These are phyloP conservation scores for Malacoctenus gilli DNA, from an alignment of 2,797 vertebrate genomes.

Conservation along the genomic window DNA sequence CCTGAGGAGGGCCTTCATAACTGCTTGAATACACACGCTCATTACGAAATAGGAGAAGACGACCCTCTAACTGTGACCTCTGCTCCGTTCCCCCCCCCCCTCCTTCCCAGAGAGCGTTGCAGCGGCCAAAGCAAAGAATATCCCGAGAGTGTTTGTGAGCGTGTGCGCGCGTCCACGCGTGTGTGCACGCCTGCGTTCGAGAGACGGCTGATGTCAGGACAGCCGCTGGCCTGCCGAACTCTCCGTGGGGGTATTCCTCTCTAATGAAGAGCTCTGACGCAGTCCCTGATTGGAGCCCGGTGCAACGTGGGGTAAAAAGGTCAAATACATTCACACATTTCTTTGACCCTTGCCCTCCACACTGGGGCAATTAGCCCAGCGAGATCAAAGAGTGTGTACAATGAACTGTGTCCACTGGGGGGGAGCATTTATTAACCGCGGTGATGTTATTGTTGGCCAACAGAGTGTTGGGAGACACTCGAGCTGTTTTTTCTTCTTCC, in stretches of 20 bases:
- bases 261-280: slow-evolving; percentile 64
- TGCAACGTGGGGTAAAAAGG: slow-evolving; percentile 55
- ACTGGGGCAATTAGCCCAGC: slow-evolving; percentile 62
- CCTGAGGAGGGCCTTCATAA: slow-evolving; percentile 1
- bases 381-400: slow-evolving; percentile 54
- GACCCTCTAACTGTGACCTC: slow-evolving; percentile 19
- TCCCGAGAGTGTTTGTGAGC: slow-evolving; percentile 45
- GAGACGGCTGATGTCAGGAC: slow-evolving; percentile 55
- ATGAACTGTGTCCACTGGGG: slow-evolving; percentile 33
- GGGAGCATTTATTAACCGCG: slow-evolving; percentile 53
- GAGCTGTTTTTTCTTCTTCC: slow-evolving; percentile 14
- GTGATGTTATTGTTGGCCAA: slow-evolving; percentile 61
- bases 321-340: slow-evolving; percentile 70
- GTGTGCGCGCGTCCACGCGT: not conserved
- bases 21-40: slow-evolving; percentile 1
- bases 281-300: slow-evolving; percentile 50
- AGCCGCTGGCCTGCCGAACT: slow-evolving; percentile 48
- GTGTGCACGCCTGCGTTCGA: slow-evolving; percentile 11
- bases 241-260: slow-evolving; percentile 52
- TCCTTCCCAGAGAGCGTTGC: slow-evolving; percentile 7
- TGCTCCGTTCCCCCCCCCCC: not conserved
- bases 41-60: slow-evolving; percentile 21
- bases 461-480: slow-evolving; percentile 17
- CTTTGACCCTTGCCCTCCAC: slow-evolving; percentile 21
- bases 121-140: slow-evolving; percentile 16